These are phyloP conservation scores for Archaeoteleia sp. DNA, from an alignment of 2,888 invertebrate species.

Conservation along the genomic window DNA sequence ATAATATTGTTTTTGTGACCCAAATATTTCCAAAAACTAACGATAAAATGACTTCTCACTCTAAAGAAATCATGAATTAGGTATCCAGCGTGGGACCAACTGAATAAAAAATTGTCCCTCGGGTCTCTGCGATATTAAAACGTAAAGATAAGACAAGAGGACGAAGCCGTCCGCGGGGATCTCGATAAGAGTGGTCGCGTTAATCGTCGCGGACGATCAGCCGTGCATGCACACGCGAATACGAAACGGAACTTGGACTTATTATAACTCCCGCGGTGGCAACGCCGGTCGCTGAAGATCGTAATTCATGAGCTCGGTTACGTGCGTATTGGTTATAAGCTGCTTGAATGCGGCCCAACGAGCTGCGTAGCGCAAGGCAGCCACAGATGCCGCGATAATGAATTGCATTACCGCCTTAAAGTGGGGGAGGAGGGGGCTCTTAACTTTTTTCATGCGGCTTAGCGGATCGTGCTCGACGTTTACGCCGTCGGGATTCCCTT, in stretches of 20 bases:
- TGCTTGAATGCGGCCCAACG: constrained; percentile 20
- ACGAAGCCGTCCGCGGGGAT: constrained; percentile 33
- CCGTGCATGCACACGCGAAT: constrained; percentile 44
- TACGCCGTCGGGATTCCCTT: constrained; percentile 28
- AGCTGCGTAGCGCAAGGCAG: constrained; percentile 36
- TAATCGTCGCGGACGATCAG: constrained; percentile 44
- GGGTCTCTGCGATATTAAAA: constrained; percentile 37
- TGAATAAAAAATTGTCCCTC: too few species aligned
- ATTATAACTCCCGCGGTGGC: constrained; percentile 58
- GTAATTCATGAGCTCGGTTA: constrained; percentile 54
- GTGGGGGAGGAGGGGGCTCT: constrained; percentile 47
- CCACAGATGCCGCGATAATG: constrained; percentile 60
- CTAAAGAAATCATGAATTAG: too few species aligned
- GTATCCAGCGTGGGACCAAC: too few species aligned
- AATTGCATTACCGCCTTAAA: constrained; percentile 59
- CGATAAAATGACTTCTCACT: too few species aligned
- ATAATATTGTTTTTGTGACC: too few species aligned
- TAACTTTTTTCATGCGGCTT: constrained; percentile 44
- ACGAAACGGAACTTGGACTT: constrained; percentile 59
- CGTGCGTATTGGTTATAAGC: constrained; percentile 46
- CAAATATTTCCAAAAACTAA: too few species aligned
- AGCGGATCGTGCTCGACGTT: constrained; percentile 26
- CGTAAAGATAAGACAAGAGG: constrained; percentile 31
- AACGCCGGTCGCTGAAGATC: constrained; percentile 50
- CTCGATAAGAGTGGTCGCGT: constrained; percentile 32